A percentile compares a stretch with the other conserved stretches of the same genome.
Evolutionary conservation across 2,797 vertebrate species (phyloP).

Genomic region (Betta splendens): DNA sequence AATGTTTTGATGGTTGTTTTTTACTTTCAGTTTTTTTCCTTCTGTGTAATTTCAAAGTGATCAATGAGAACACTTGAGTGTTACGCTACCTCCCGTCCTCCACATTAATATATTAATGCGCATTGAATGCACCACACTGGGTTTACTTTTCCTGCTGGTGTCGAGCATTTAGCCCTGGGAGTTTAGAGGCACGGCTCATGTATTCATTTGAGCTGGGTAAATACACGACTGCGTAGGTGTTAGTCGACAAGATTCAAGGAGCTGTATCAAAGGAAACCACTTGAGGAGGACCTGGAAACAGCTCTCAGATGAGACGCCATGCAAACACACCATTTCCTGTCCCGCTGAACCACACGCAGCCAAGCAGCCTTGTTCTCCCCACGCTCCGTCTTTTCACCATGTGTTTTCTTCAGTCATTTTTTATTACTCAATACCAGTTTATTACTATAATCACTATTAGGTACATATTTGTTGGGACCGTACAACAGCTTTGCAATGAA

Average conservation of each 20-base stretch:
- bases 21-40: neutral
- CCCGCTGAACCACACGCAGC: conserved; percentile 24
- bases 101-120: neutral
- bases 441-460: neutral
- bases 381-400: conserved; percentile 9
- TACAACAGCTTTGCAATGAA: too few relatives aligned
- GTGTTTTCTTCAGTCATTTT: conserved; percentile 19
- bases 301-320: conserved; percentile 43
- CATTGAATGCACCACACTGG: neutral
- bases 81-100: conserved; percentile 1
- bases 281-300: conserved; percentile 63
- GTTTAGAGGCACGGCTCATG: conserved; percentile 12
- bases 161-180: neutral
- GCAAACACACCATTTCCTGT: conserved; percentile 53
- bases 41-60: neutral
- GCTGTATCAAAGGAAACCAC: conserved; percentile 43
- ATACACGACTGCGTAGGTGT: conserved; percentile 37
- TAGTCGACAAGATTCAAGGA: conserved; percentile 27
- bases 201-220: conserved; percentile 27
- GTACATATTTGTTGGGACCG: too few relatives aligned
- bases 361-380: conserved; percentile 4
- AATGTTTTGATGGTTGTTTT: conserved; percentile 10
- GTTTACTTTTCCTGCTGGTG: neutral
- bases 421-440: conserved; percentile 23
- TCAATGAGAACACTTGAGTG: neutral